Evolutionary conservation across 2,113 vertebrate genomes (phyloP).

Genomic region (Ia io): DNA sequence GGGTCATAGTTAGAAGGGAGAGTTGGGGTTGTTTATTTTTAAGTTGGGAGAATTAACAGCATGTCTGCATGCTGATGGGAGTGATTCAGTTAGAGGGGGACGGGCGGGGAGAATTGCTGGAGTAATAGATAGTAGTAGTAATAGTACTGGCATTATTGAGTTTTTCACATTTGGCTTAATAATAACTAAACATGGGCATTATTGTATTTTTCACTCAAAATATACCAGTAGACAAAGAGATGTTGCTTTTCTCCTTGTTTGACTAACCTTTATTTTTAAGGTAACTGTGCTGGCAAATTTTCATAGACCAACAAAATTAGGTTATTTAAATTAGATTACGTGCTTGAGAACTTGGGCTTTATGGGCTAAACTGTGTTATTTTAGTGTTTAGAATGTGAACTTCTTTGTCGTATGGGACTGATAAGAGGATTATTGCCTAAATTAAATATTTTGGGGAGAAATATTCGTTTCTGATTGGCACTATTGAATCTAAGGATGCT

Average conservation of each 20-base stretch:
- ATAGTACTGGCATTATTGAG: not conserved
- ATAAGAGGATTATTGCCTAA: constrained; percentile 42
- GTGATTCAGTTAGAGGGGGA: not conserved
- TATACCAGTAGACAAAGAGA: not conserved
- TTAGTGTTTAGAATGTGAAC: constrained; percentile 43
- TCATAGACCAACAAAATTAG: constrained; percentile 33
- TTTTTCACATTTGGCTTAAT: not conserved
- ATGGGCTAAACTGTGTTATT: constrained; percentile 30
- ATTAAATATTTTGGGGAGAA: constrained; percentile 15
- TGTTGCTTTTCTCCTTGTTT: not conserved
- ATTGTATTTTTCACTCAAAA: not conserved
- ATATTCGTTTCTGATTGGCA: not conserved
- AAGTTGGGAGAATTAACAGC: not conserved
- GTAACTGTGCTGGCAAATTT: not conserved
- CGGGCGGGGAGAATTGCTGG: not conserved
- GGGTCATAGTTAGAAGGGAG: not conserved
- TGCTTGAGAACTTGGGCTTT: constrained; percentile 22
- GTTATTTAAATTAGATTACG: constrained; percentile 15
- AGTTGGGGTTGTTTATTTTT: not conserved
- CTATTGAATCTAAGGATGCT: not conserved
- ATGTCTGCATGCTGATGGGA: not conserved
- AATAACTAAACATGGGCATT: not conserved
- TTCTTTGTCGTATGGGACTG: constrained; percentile 6
- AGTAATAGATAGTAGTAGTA: not conserved
- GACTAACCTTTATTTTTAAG: not conserved